These are phyloP conservation scores for Portunus trituberculatus DNA, from an alignment of 1,140 invertebrate genomes.

Conservation along the genomic window DNA sequence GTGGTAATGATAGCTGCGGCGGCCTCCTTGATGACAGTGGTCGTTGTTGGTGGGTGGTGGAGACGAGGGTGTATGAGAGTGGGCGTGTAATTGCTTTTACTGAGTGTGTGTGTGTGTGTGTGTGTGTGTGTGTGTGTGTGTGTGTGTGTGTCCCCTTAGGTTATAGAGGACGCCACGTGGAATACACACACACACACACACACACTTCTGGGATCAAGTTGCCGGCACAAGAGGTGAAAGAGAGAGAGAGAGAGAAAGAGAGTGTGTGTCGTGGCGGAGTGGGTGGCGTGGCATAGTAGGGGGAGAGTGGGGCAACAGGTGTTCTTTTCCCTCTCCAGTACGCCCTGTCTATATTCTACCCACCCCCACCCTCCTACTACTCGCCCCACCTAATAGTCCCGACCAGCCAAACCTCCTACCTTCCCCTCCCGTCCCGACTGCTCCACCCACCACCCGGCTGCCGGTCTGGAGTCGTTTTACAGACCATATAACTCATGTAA, in stretches of 20 bases:
- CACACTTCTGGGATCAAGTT: neutral
- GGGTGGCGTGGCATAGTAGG: neutral
- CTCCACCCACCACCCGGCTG: neutral
- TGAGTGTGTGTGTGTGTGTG: no score
- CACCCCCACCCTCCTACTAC: neutral
- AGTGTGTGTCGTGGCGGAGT: neutral
- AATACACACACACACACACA: neutral
- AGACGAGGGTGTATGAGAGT: no score
- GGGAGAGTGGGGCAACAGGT: neutral
- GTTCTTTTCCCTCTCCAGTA: neutral
- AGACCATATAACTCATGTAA: slow-evolving; percentile 23
- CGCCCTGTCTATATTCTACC: neutral
- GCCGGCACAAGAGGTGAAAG: neutral
- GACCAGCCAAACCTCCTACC: neutral
- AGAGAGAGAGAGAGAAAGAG: neutral
- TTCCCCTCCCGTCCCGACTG: neutral
- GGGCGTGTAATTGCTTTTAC: no score
- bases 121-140: neutral
- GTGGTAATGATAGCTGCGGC: neutral
- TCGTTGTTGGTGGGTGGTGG: neutral
- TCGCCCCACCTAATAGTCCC: neutral
- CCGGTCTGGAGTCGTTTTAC: neutral
- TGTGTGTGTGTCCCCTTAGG: neutral
- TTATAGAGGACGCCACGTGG: no score
- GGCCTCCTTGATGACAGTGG: neutral